These are phyloP conservation scores for Clusia tigrina DNA, from an alignment of 2,888 invertebrate species.

Conservation along the genomic window DNA sequence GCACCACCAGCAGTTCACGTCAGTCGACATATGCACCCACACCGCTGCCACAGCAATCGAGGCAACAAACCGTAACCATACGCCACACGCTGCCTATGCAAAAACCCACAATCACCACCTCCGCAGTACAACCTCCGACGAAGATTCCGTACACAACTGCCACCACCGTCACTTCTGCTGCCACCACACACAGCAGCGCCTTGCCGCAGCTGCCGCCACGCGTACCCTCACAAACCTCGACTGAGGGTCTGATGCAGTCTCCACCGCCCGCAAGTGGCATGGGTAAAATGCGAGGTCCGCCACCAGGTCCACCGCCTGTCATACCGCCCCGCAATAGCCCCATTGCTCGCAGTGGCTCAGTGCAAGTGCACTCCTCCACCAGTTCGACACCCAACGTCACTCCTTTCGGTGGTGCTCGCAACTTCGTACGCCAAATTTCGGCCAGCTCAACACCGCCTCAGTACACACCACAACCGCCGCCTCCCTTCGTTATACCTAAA, in stretches of 20 bases:
- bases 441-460: slow-evolving; percentile 63
- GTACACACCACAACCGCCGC: slow-evolving; percentile 62
- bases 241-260: slow-evolving; percentile 46
- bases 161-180: slow-evolving; percentile 24
- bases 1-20: slow-evolving; percentile 26
- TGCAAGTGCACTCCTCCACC: slow-evolving; percentile 50
- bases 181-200: slow-evolving; percentile 26
- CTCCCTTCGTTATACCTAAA: slow-evolving; percentile 63
- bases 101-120: slow-evolving; percentile 60
- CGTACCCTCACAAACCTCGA: slow-evolving; percentile 58
- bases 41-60: slow-evolving; percentile 43
- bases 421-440: slow-evolving; percentile 60
- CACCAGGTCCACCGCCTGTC: slow-evolving; percentile 63
- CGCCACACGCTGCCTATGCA: slow-evolving; percentile 62
- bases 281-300: slow-evolving; percentile 48
- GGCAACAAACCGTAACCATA: slow-evolving; percentile 53
- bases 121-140: slow-evolving; percentile 60
- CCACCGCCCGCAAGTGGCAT: slow-evolving; percentile 44
- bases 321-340: slow-evolving; percentile 62
- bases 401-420: slow-evolving; percentile 34
- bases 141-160: slow-evolving; percentile 36
- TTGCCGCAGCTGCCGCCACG: slow-evolving; percentile 63
- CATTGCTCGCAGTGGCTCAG: slow-evolving; percentile 58
- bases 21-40: slow-evolving; percentile 27
- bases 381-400: slow-evolving; percentile 19